Percentiles rank a stretch among this genome's conserved stretches.
Conservation (phyloP, 2,113 vertebrate genomes). For the Steatornis caripensis region DNA sequence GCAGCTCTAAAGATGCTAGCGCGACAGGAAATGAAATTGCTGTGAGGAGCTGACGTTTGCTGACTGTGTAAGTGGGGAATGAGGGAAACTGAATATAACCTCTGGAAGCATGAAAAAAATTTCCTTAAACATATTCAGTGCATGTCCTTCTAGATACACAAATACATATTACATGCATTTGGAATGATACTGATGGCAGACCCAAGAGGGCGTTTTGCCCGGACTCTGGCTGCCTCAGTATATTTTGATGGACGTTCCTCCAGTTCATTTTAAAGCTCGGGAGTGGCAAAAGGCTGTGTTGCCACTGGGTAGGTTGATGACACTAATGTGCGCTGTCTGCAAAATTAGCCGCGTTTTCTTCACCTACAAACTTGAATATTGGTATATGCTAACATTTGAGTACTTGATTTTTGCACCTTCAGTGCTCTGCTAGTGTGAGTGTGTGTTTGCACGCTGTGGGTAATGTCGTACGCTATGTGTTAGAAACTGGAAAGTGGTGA, state of each 20-base stretch:
- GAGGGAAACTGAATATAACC: neutral
- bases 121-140: neutral
- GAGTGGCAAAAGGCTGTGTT: neutral
- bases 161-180: neutral
- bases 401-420: neutral
- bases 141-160: neutral
- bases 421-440: neutral
- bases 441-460: neutral
- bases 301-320: neutral
- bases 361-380: neutral
- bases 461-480: rapidly evolving
- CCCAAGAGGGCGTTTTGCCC: neutral
- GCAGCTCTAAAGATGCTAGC: neutral
- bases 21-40: neutral
- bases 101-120: neutral
- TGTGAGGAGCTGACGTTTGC: neutral
- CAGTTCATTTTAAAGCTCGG: neutral
- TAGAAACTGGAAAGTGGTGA: neutral
- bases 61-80: neutral
- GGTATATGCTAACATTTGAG: neutral
- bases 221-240: neutral
- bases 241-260: neutral
- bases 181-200: neutral
- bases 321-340: rapidly evolving
- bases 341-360: neutral